Evolutionary conservation across 1,140 invertebrate species (phyloP).

Genomic region (Halyomorpha halys): DNA sequence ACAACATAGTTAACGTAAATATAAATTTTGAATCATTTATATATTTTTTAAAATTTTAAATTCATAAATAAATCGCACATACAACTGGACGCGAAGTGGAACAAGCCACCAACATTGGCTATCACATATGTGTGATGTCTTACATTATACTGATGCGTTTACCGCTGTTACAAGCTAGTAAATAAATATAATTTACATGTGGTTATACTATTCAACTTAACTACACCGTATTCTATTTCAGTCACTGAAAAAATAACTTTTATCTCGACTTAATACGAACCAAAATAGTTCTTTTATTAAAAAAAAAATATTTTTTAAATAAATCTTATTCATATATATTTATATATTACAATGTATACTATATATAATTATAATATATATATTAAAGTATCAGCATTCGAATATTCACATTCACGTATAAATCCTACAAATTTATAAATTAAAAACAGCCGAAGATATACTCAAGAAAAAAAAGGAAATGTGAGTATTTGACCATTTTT

Average conservation of each 20-base stretch:
- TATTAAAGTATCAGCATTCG: slow-evolving; percentile 17
- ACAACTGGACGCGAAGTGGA: slow-evolving; percentile 8
- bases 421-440: slow-evolving; percentile 12
- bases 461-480: slow-evolving; percentile 7
- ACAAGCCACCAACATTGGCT: neutral
- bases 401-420: slow-evolving; percentile 18
- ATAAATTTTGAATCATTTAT: neutral
- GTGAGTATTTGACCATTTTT: slow-evolving; percentile 6
- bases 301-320: slow-evolving; percentile 13
- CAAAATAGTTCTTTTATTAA: slow-evolving; percentile 12
- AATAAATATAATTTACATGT: slow-evolving; percentile 19
- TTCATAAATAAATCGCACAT: slow-evolving; percentile 9
- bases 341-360: slow-evolving; percentile 14
- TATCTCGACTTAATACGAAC: slow-evolving; percentile 10
- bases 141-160: slow-evolving; percentile 3
- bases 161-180: slow-evolving; percentile 6
- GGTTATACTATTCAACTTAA: slow-evolving; percentile 16
- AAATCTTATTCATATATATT: slow-evolving; percentile 16
- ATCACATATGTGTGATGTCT: slow-evolving; percentile 18
- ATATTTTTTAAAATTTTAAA: neutral
- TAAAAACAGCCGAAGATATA: slow-evolving; percentile 16
- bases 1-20: slow-evolving; percentile 9
- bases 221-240: slow-evolving; percentile 17
- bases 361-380: slow-evolving; percentile 17
- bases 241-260: slow-evolving; percentile 20